Conservation (phyloP, 2,797 vertebrate species). For the Gephyroberyx darwinii region DNA sequence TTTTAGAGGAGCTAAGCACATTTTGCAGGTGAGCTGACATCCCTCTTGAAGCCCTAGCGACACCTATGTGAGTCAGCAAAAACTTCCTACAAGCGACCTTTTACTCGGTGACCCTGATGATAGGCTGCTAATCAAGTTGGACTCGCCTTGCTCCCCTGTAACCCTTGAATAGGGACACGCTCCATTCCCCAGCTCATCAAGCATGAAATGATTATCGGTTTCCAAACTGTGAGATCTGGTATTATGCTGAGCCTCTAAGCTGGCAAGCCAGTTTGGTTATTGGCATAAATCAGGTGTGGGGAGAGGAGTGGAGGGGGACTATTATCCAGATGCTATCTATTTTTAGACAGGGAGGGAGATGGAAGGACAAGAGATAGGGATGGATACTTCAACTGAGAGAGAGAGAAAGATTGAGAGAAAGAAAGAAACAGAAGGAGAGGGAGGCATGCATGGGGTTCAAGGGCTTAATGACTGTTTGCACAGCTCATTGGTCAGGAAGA, state of each 20-base stretch:
- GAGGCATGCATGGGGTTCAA: conserved; percentile 16
- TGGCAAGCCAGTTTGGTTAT: conserved; percentile 51
- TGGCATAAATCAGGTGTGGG: conserved; percentile 64
- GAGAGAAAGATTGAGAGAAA: background rate
- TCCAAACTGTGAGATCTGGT: conserved; percentile 61
- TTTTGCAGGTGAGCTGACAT: background rate
- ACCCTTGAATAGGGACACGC: conserved; percentile 46
- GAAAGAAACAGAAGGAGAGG: background rate
- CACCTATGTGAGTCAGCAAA: conserved; percentile 16
- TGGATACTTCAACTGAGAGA: conserved; percentile 7
- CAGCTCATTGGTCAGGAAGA: conserved; percentile 66
- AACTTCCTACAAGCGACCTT: conserved; percentile 42
- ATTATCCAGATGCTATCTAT: conserved; percentile 63
- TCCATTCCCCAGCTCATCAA: conserved; percentile 66
- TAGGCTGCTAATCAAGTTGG: conserved; percentile 59
- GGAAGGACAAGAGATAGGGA: conserved; percentile 32
- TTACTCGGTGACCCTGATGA: conserved; percentile 38
- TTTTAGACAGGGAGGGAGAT: conserved; percentile 61
- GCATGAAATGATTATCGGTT: conserved; percentile 73
- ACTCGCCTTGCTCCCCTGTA: conserved; percentile 53
- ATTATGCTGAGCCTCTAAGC: conserved; percentile 51
- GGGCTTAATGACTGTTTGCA: conserved; percentile 59
- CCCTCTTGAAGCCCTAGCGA: background rate
- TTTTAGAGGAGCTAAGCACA: background rate
- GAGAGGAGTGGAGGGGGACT: conserved; percentile 22